These are phyloP conservation scores for Erinaceus europaeus DNA, from an alignment of 2,113 vertebrate species.

Conservation along the genomic window DNA sequence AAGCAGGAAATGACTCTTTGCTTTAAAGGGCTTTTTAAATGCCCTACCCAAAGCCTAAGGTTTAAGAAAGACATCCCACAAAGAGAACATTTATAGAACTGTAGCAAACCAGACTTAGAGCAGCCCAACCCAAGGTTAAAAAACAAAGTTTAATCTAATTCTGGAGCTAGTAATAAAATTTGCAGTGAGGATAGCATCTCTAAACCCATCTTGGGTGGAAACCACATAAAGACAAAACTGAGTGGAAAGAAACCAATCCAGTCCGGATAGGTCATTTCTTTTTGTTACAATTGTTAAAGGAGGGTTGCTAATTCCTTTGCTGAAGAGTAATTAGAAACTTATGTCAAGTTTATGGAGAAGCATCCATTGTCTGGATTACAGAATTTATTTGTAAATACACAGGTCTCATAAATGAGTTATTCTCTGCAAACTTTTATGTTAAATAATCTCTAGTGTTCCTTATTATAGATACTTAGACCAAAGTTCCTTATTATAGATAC, in stretches of 20 bases:
- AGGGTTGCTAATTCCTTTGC: not conserved
- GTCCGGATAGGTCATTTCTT: not conserved
- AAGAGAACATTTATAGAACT: not conserved
- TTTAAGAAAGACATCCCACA: conserved; percentile 28
- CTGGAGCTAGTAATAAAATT: not conserved
- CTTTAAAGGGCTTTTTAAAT: not conserved
- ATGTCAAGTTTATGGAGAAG: not conserved
- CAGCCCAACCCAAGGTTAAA: not conserved
- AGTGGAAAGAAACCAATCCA: not conserved
- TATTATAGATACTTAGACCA: not conserved
- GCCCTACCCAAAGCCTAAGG: not conserved
- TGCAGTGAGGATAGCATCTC: not conserved
- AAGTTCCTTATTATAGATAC: not conserved
- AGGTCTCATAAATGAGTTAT: not conserved
- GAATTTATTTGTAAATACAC: not conserved
- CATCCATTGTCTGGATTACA: not conserved
- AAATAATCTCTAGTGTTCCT: not conserved
- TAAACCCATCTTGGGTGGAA: not conserved
- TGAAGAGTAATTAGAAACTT: not conserved
- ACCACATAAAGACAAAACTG: not conserved
- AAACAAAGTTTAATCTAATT: not conserved
- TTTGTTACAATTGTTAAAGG: not conserved
- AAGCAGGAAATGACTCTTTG: conserved; percentile 40
- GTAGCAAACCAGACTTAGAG: not conserved
- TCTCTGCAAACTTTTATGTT: conserved; percentile 22